Percentiles rank a stretch among this genome's conserved stretches.
Evolutionary conservation across 2,797 vertebrate species (phyloP).

Genomic region (Caiman crocodilus): DNA sequence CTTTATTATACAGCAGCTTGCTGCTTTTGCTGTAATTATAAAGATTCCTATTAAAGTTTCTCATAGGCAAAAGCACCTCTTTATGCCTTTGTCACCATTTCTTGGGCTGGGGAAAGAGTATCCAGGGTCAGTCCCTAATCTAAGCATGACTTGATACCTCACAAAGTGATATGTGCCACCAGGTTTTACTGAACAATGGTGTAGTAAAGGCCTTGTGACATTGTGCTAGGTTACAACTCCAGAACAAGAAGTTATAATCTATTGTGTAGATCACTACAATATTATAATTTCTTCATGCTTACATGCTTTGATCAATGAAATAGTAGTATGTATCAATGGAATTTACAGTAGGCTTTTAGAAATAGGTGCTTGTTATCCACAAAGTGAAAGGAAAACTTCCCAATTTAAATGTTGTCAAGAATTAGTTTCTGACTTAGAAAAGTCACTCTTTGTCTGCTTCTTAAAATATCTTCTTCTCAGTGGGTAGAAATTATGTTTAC

Average conservation of each 20-base stretch:
- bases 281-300: background rate
- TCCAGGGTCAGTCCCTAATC: background rate
- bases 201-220: no score
- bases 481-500: background rate
- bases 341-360: background rate
- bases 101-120: background rate
- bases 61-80: conserved; percentile 9
- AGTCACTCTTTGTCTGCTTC: background rate
- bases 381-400: background rate
- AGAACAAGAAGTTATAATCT: background rate
- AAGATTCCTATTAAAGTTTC: conserved; percentile 64
- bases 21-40: conserved; percentile 31
- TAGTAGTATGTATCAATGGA: background rate
- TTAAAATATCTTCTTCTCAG: background rate
- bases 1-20: conserved; percentile 6
- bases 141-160: background rate
- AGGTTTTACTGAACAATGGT: background rate
- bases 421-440: background rate
- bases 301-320: background rate
- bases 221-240: background rate
- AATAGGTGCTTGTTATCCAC: no score
- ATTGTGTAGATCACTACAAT: background rate
- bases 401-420: background rate
- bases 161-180: background rate
- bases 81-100: conserved; percentile 29